Conservation (phyloP, 1,140 invertebrate species). For the Agrypnia vestita region DNA sequence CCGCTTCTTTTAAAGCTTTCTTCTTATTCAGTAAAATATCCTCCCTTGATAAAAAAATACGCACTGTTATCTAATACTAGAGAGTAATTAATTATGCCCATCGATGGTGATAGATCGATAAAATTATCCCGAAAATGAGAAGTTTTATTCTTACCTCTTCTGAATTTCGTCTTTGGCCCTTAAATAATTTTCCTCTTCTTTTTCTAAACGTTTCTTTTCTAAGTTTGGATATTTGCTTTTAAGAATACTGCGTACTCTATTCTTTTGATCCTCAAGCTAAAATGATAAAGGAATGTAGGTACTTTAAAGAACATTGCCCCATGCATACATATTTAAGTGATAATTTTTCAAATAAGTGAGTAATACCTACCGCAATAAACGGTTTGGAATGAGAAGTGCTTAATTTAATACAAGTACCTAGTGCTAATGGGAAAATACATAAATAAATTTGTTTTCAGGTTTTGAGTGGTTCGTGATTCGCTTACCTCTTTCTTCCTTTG, state of each 20-base stretch:
- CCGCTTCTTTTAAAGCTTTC: slow-evolving; percentile 56
- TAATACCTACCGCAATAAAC: too few relatives aligned
- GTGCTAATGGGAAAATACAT: too few relatives aligned
- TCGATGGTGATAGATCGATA: too few relatives aligned
- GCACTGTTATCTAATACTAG: too few relatives aligned
- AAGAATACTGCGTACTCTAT: neutral
- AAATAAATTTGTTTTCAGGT: too few relatives aligned
- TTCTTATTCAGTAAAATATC: slow-evolving; percentile 10
- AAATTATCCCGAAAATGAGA: too few relatives aligned
- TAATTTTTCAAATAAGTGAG: too few relatives aligned
- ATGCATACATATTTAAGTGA: too few relatives aligned
- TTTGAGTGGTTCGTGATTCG: slow-evolving; percentile 35
- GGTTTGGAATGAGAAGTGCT: too few relatives aligned
- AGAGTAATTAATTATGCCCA: too few relatives aligned
- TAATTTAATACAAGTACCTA: too few relatives aligned
- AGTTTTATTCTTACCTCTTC: slow-evolving; percentile 11
- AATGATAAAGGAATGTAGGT: neutral
- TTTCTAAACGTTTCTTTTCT: slow-evolving; percentile 49
- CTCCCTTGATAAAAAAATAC: slow-evolving; percentile 14
- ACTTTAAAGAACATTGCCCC: too few relatives aligned
- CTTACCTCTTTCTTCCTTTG: slow-evolving; percentile 53
- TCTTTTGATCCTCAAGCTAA: slow-evolving; percentile 22
- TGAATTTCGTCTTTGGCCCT: slow-evolving; percentile 25
- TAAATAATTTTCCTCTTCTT: slow-evolving; percentile 53
- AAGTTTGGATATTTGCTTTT: slow-evolving; percentile 7